A percentile compares a stretch with the other conserved stretches of the same genome.
Evolutionary conservation across 2,113 vertebrate genomes (phyloP).

Genomic region (Zosterops pallidus): DNA sequence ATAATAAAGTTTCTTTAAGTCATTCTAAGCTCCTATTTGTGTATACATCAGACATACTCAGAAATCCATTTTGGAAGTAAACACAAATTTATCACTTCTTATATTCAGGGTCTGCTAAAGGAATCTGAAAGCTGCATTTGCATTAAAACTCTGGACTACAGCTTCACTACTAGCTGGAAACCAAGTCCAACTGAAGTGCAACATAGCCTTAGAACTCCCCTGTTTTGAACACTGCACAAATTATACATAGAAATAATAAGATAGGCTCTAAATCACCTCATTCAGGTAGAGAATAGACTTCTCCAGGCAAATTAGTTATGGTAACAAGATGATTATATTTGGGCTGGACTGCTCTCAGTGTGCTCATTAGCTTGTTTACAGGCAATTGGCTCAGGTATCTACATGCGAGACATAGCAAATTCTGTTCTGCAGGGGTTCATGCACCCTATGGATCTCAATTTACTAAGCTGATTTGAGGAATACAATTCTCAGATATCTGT

Average conservation of each 20-base stretch:
- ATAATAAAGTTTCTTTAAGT: neutral
- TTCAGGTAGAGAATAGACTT: neutral
- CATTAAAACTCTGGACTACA: neutral
- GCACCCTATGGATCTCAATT: neutral
- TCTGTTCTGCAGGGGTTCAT: neutral
- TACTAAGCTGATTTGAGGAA: neutral
- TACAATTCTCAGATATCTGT: neutral
- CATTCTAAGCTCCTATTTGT: neutral
- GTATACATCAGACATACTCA: neutral
- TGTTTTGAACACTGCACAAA: neutral
- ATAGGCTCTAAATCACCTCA: neutral
- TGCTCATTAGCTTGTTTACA: neutral
- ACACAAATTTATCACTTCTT: neutral
- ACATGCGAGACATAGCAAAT: neutral
- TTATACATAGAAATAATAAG: neutral
- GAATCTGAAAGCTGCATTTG: neutral
- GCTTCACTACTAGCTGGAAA: neutral
- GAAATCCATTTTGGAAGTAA: neutral
- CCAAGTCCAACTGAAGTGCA: neutral
- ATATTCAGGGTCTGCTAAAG: neutral
- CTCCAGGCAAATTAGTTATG: neutral
- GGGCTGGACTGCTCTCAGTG: neutral
- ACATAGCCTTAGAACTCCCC: neutral
- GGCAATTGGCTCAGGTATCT: neutral
- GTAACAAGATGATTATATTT: neutral